Percentiles rank a stretch among this genome's conserved stretches.
Evolutionary conservation across 2,113 vertebrate species (phyloP).

Genomic region (Ailuropoda melanoleuca): DNA sequence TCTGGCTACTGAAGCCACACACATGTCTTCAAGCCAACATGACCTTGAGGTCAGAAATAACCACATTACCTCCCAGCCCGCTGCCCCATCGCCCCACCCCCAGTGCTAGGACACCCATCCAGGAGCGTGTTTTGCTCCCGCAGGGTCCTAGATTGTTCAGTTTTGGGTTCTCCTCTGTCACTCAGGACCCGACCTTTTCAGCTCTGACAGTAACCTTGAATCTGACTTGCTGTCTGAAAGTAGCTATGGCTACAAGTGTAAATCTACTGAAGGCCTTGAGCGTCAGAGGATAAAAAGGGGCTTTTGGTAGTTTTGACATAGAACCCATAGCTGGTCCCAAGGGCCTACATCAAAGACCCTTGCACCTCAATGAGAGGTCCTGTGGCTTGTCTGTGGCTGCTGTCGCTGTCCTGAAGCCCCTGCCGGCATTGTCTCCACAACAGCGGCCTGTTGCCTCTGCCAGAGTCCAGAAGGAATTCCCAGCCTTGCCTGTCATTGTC

Average conservation of each 20-base stretch:
- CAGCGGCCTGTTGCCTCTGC: neutral
- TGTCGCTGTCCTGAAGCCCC: neutral
- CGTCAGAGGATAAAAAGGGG: neutral
- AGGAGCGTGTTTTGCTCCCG: neutral
- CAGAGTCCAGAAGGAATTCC: neutral
- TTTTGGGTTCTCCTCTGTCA: neutral
- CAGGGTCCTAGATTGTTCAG: neutral
- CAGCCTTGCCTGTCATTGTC: fast-evolving
- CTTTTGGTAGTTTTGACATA: neutral
- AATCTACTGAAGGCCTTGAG: neutral
- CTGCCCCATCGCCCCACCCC: no score
- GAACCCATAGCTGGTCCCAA: neutral
- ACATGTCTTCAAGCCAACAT: neutral
- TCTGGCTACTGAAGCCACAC: neutral
- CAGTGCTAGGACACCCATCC: neutral
- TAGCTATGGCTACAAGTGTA: no score
- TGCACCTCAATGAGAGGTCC: neutral
- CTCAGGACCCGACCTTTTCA: neutral
- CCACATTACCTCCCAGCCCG: fast-evolving
- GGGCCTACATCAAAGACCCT: neutral
- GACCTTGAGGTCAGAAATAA: neutral
- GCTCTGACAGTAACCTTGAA: neutral
- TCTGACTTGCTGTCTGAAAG: neutral
- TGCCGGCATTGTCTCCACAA: neutral
- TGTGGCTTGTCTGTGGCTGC: neutral